Base-by-base conservation (phyloP, 2,797 vertebrate species). In the Eulemur rubriventer region DNA sequence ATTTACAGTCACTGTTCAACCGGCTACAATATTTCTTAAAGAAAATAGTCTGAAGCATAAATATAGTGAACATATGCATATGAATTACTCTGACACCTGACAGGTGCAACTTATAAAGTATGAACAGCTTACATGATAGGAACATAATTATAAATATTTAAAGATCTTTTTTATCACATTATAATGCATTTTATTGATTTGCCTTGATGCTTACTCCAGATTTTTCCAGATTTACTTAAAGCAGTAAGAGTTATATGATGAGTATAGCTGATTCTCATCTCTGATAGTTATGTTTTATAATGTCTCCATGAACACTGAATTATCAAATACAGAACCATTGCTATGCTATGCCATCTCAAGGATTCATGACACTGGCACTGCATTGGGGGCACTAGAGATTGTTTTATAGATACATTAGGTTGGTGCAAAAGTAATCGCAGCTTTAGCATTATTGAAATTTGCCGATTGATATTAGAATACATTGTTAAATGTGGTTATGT, bases 101-200 rank as follows among this genome's bases (percentile, higher is more conserved):
- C 76, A 96, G 94, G 72, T 95, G 20, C 73, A 94, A 55, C 63
- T 95, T 88, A 70, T 70, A 85, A 94, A 70, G 43, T 85, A 33
- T 85, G 78, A 67, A 94, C 6, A 48, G 35, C 6, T 87, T 90
- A 72, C 18, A 63, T 65, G 38, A 78, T 93, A 88, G 67, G 48
- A 84, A 50, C 38, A 28, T 84, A 94, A 94, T 94, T 92, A 96
- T 46, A 70, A 93, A 81, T 97, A 41, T 96, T 95, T 90, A 88
- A 97, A 94, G 33, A 78, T 82, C 5, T 26, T 85, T 87, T 92
- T 92, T 46, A 30, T 59, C 59, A 94, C 20, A 41, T 73, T 75
- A 35, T 63, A 82, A 57, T 67, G 30, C 8, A n/a, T 84, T 95
- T 94, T 90, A 35, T 92, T 90, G 94, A 84, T 85, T 84, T 88